These are phyloP conservation scores for Hybos culiciformis DNA, from an alignment of 2,888 invertebrate genomes.

Conservation along the genomic window DNA sequence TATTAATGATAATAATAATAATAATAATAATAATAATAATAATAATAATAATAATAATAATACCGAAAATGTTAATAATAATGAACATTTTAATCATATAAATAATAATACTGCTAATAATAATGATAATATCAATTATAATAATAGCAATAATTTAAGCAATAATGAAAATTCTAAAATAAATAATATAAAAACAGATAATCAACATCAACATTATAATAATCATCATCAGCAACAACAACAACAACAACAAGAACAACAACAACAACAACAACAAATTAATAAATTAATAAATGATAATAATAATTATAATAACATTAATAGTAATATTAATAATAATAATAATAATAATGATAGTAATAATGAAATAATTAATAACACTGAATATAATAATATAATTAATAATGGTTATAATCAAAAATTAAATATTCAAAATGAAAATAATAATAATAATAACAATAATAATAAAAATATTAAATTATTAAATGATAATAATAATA, in stretches of 20 bases:
- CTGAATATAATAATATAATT: neutral
- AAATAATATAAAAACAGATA: neutral
- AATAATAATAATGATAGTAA: constrained; percentile 14
- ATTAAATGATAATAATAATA: constrained; percentile 5
- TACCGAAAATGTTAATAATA: neutral
- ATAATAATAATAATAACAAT: constrained; percentile 3
- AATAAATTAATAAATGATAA: too few relatives aligned
- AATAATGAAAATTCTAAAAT: neutral
- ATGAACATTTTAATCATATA: neutral
- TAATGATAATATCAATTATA: neutral
- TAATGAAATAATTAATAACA: neutral
- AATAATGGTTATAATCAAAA: neutral
- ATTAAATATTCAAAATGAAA: constrained; percentile 4
- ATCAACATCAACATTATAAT: neutral
- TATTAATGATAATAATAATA: neutral
- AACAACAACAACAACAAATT: neutral
- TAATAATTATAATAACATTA: too few relatives aligned
- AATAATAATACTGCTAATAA: neutral
- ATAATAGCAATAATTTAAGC: neutral
- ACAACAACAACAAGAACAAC: neutral
- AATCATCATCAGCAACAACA: neutral
- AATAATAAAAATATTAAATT: constrained; percentile 1
- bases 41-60: constrained; percentile 1
- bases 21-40: neutral
- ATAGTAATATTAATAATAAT: constrained; percentile 5